Conservation (phyloP, 2,888 invertebrate genomes). For the Callyntrura guangdongensis region DNA sequence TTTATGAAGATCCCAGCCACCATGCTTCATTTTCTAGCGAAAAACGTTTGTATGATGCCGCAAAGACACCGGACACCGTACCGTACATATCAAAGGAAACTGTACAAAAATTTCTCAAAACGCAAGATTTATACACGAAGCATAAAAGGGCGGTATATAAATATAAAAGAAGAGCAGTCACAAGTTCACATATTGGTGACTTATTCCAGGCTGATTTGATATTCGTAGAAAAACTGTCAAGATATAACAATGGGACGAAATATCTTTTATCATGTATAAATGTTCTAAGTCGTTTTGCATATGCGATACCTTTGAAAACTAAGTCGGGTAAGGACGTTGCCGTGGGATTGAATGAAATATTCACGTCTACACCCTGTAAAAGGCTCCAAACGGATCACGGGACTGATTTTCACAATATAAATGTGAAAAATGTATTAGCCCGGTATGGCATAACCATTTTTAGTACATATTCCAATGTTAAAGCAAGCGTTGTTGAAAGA, state of each 20-base stretch:
- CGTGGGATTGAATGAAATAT: constrained; percentile 42
- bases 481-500: constrained; percentile 61
- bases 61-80: not conserved
- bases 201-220: constrained; percentile 62
- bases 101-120: not conserved
- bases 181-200: constrained; percentile 14
- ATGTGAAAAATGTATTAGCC: constrained; percentile 17
- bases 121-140: constrained; percentile 42
- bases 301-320: constrained; percentile 21
- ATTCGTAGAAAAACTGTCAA: constrained; percentile 1
- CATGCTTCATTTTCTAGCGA: not conserved
- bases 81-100: not conserved
- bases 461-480: constrained; percentile 59
- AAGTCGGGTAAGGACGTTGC: constrained; percentile 65
- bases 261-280: constrained; percentile 71
- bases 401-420: constrained; percentile 54
- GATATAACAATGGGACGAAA: constrained; percentile 44
- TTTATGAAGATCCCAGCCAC: not conserved
- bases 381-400: constrained; percentile 59
- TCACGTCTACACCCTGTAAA: not conserved
- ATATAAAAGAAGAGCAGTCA: not conserved
- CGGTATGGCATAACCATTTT: constrained; percentile 56
- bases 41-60: not conserved
- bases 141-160: constrained; percentile 56
- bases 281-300: constrained; percentile 27